Conservation (phyloP, 2,888 invertebrate species). For the Endotricha flammealis region DNA sequence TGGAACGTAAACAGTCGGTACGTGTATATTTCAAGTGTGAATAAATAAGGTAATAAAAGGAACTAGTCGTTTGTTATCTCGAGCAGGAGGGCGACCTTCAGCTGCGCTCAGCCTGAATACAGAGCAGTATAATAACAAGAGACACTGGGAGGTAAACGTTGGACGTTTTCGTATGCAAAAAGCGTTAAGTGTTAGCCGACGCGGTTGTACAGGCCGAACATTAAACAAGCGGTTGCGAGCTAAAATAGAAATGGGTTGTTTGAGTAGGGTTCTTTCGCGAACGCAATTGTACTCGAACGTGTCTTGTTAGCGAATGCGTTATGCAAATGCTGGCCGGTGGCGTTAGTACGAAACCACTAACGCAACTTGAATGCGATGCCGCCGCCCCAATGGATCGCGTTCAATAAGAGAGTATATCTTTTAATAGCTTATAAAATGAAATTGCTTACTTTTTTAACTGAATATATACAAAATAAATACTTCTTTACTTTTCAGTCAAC, state of each 20-base stretch:
- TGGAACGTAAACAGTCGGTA: slow-evolving; percentile 1
- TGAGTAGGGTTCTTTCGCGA: slow-evolving; percentile 77
- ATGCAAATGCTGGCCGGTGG: slow-evolving; percentile 55
- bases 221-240: slow-evolving; percentile 73
- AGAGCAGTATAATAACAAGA: slow-evolving; percentile 67
- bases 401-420: too few relatives aligned
- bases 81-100: slow-evolving; percentile 68
- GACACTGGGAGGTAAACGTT: slow-evolving; percentile 63
- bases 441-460: too few relatives aligned
- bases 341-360: slow-evolving; percentile 38
- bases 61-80: slow-evolving; percentile 62
- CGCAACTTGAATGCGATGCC: slow-evolving; percentile 22
- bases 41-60: slow-evolving; percentile 39
- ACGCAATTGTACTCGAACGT: slow-evolving; percentile 75
- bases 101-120: slow-evolving; percentile 62
- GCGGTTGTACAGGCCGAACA: slow-evolving; percentile 75
- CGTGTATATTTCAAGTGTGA: slow-evolving; percentile 20
- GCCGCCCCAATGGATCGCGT: background rate
- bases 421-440: too few relatives aligned
- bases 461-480: too few relatives aligned
- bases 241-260: slow-evolving; percentile 77
- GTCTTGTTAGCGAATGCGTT: slow-evolving; percentile 75
- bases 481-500: too few relatives aligned
- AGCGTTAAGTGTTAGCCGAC: slow-evolving; percentile 76
- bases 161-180: slow-evolving; percentile 76